phyloP scores from a whole-genome alignment of 2,113 vertebrate genomes.

The Ivindomyrus marchei region DNA sequence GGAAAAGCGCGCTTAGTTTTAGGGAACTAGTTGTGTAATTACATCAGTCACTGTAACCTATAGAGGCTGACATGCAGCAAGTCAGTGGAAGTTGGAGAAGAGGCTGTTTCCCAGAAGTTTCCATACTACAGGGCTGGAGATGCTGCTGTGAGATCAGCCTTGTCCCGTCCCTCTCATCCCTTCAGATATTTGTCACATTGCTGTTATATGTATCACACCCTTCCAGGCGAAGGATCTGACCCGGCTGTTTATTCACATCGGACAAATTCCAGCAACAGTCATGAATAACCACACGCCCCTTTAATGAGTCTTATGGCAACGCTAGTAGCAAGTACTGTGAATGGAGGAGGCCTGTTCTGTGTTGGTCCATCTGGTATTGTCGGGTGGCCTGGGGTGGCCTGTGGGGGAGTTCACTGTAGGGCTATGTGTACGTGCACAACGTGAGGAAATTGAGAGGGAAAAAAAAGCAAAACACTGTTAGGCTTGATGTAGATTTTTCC shows the following conservation, averaged over 20 bases:
- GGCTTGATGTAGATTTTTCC: conserved; percentile 41
- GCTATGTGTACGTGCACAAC: conserved; percentile 47
- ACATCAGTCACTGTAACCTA: neutral
- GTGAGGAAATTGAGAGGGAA: conserved; percentile 33
- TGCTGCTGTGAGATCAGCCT: neutral
- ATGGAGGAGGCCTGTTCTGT: neutral
- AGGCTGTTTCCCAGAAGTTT: neutral
- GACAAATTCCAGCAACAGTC: neutral
- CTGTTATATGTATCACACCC: neutral
- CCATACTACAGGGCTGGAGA: neutral
- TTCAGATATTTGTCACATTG: neutral
- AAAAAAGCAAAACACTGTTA: conserved; percentile 30
- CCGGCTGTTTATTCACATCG: neutral
- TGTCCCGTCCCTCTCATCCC: neutral
- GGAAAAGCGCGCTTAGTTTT: neutral
- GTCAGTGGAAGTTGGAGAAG: neutral
- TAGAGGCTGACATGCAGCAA: neutral
- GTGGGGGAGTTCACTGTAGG: conserved; percentile 37
- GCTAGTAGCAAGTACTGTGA: neutral
- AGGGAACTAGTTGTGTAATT: neutral
- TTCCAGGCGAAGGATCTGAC: neutral
- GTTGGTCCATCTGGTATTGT: neutral
- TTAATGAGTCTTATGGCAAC: neutral
- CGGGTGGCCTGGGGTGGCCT: conserved; percentile 5
- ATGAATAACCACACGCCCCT: neutral